A percentile compares a stretch with the other conserved stretches of the same genome.
phyloP scores from a whole-genome alignment of 2,888 invertebrate genomes.

The Onchidella celtica region DNA sequence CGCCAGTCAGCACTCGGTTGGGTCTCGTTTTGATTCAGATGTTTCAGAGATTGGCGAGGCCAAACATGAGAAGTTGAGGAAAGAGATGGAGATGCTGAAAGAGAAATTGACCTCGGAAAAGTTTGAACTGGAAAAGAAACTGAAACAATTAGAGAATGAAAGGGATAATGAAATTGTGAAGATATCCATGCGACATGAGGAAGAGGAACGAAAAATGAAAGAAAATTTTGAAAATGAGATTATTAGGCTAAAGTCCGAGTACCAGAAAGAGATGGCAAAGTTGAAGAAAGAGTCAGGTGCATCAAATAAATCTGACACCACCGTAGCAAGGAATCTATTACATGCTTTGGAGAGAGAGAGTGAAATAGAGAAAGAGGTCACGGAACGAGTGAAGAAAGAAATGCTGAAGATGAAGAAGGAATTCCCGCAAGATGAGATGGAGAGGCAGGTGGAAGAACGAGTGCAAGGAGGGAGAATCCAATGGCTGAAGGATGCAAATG shows the following conservation, averaged over 20 bases:
- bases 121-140: neutral
- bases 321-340: neutral
- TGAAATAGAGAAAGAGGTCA: conserved; percentile 5
- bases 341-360: conserved; percentile 17
- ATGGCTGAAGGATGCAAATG: conserved; percentile 37
- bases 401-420: neutral
- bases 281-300: neutral
- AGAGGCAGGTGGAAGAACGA: neutral
- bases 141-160: conserved; percentile 11
- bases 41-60: neutral
- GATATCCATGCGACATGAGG: neutral
- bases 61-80: neutral
- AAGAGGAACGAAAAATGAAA: conserved; percentile 11
- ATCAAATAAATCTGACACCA: neutral
- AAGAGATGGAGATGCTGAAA: conserved; percentile 5
- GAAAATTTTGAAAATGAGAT: neutral
- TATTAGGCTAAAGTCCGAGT: neutral
- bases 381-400: conserved; percentile 8
- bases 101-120: conserved; percentile 4
- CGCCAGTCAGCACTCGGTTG: no score
- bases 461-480: conserved; percentile 1
- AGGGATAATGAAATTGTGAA: conserved; percentile 2
- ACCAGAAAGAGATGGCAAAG: neutral
- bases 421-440: neutral
- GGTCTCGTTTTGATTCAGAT: neutral